These are phyloP conservation scores for Mormoops blainvillei DNA, from an alignment of 2,113 vertebrate species.

Conservation along the genomic window DNA sequence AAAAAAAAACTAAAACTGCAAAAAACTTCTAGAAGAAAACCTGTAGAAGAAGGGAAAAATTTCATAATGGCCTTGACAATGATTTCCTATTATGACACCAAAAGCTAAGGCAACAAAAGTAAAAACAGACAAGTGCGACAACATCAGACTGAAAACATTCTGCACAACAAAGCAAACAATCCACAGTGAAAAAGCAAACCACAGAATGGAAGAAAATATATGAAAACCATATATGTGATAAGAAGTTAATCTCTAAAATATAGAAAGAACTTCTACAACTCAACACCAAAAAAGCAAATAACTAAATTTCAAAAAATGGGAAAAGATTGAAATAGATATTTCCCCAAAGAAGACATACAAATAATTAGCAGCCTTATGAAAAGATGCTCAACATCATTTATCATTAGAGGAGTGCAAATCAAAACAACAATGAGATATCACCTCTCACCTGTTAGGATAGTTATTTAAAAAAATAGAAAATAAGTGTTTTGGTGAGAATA, in stretches of 20 bases:
- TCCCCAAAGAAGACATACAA: not conserved
- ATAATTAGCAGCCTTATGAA: not conserved
- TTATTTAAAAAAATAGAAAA: not conserved
- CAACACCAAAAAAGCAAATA: not conserved
- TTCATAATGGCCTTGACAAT: not conserved
- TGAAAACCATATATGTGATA: not conserved
- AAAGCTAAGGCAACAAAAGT: not conserved
- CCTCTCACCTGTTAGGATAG: not conserved
- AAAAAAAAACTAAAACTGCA: not conserved
- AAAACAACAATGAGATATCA: not conserved
- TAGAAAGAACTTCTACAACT: not conserved
- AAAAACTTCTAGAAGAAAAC: not conserved
- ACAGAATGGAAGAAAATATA: not conserved
- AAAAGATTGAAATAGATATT: not conserved
- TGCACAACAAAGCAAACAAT: not conserved
- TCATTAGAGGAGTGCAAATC: not conserved
- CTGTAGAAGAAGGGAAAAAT: not conserved
- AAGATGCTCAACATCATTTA: not conserved
- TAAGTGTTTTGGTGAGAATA: not conserved
- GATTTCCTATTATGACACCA: not conserved
- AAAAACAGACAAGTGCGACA: not conserved
- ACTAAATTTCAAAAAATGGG: not conserved
- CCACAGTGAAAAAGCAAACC: not conserved
- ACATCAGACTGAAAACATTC: not conserved
- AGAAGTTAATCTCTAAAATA: not conserved